Conservation (phyloP, 2,797 vertebrate genomes). For the Odontamblyopus rebecca region DNA sequence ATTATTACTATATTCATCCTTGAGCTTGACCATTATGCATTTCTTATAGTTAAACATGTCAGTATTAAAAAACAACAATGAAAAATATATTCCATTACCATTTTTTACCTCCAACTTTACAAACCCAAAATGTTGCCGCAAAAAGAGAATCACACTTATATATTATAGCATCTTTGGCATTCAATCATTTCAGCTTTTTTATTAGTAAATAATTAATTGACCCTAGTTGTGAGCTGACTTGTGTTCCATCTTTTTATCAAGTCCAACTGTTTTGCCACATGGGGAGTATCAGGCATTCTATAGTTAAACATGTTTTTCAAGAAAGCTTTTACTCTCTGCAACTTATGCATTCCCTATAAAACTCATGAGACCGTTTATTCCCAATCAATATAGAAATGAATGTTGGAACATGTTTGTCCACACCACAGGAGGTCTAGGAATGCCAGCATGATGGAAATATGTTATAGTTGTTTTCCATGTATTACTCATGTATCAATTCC, state of each 20-base stretch:
- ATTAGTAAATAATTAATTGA: neutral
- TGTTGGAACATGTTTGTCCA: neutral
- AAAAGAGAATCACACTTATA: too few species aligned
- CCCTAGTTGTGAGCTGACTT: neutral
- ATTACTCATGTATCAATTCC: neutral
- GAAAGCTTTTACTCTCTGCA: neutral
- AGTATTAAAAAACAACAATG: too few species aligned
- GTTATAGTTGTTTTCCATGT: neutral
- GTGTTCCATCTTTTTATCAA: neutral
- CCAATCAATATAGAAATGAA: neutral
- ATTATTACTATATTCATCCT: too few species aligned
- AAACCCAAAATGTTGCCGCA: too few species aligned
- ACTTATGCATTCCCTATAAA: neutral
- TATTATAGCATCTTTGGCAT: neutral
- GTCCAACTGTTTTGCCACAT: neutral
- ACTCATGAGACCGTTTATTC: neutral
- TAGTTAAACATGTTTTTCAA: constrained; percentile 2
- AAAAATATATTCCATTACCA: too few species aligned
- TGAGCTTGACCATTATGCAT: too few species aligned
- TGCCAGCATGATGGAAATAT: neutral
- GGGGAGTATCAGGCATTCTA: constrained; percentile 2
- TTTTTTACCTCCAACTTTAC: too few species aligned
- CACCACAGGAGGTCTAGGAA: neutral
- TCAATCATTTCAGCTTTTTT: neutral
- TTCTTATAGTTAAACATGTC: too few species aligned